These are phyloP conservation scores for Ariolimax columbianus DNA, from an alignment of 2,888 invertebrate species.

Conservation along the genomic window DNA sequence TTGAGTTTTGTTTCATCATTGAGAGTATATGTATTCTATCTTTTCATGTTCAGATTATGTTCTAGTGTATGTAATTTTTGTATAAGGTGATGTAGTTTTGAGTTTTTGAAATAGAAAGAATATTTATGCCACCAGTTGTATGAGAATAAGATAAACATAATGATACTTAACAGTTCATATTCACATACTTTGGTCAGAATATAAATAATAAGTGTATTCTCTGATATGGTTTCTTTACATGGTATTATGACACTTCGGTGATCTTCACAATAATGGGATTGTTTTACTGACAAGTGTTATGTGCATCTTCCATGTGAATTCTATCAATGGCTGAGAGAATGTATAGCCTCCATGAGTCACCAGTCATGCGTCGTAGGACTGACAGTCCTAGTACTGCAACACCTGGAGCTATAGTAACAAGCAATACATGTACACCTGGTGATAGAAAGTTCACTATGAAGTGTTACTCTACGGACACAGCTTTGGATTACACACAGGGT, in stretches of 20 bases:
- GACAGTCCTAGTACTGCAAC: background rate
- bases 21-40: background rate
- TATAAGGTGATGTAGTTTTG: background rate
- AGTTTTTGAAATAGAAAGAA: background rate
- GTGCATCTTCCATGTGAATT: background rate
- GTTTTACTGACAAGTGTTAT: background rate
- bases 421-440: background rate
- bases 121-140: background rate
- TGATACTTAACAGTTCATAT: too few species aligned
- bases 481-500: conserved; percentile 45
- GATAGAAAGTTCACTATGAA: conserved; percentile 38
- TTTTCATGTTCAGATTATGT: background rate
- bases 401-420: background rate
- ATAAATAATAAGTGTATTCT: too few species aligned
- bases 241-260: background rate
- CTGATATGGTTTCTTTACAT: background rate
- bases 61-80: background rate
- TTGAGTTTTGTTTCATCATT: background rate
- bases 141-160: background rate
- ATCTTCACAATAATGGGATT: background rate
- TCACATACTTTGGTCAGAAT: too few species aligned
- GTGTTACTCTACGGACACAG: conserved; percentile 42
- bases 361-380: background rate
- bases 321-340: conserved; percentile 25
- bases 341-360: conserved; percentile 8